Percentiles rank a stretch among this genome's conserved stretches.
These are phyloP conservation scores for Mirza zaza DNA, from an alignment of 2,113 vertebrate genomes.

Conservation along the genomic window DNA sequence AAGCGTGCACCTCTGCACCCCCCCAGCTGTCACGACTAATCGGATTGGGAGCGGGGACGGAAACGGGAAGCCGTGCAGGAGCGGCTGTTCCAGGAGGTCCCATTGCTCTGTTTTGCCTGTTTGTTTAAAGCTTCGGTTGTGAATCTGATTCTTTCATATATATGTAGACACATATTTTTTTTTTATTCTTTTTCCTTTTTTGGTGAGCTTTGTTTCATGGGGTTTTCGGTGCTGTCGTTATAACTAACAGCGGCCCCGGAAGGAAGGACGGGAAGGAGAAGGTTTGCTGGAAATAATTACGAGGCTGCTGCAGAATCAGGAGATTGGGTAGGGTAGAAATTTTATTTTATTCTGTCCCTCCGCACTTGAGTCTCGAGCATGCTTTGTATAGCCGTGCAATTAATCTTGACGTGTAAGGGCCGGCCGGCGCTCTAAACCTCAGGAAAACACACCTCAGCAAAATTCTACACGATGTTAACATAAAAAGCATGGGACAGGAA, in stretches of 20 bases:
- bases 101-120: neutral
- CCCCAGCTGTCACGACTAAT: neutral
- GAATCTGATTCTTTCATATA: neutral
- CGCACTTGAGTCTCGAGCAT: neutral
- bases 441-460: neutral
- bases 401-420: neutral
- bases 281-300: neutral
- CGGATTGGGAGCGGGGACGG: neutral
- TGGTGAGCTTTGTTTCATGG: neutral
- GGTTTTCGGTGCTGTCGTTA: neutral
- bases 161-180: neutral
- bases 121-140: neutral
- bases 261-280: neutral
- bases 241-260: neutral
- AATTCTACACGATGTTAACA: neutral
- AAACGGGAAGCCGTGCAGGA: neutral
- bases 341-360: neutral
- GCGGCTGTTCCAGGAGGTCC: accelerated
- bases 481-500: neutral
- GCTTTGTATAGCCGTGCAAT: neutral
- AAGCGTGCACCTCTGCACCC: accelerated
- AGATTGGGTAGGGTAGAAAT: neutral
- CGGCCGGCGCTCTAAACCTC: neutral
- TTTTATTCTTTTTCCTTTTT: neutral
- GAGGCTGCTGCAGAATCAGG: neutral